phyloP scores from a whole-genome alignment of 2,113 vertebrate genomes.

The Podarcis cretensis region DNA sequence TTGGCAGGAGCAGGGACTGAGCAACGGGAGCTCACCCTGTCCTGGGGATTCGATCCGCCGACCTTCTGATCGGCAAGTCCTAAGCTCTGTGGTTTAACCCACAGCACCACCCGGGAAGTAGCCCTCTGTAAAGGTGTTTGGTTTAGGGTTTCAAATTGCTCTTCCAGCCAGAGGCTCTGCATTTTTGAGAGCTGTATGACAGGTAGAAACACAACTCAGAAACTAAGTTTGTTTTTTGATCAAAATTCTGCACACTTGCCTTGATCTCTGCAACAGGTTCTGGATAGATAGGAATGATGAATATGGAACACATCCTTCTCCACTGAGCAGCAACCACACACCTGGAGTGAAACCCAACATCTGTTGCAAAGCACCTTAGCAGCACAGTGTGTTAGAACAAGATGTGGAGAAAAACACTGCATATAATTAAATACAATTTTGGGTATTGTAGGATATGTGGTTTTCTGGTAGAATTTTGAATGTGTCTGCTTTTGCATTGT shows the following conservation, averaged over 20 bases:
- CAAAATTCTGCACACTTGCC: neutral
- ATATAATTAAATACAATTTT: neutral
- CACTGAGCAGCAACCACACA: neutral
- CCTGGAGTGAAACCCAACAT: neutral
- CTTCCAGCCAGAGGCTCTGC: neutral
- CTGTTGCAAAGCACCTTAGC: neutral
- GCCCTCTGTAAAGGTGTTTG: neutral
- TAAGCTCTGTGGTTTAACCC: no score
- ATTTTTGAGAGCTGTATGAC: neutral
- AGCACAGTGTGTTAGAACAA: neutral
- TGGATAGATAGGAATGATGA: neutral
- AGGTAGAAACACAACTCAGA: neutral
- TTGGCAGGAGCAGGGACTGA: no score
- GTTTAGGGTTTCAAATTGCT: neutral
- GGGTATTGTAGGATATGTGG: neutral
- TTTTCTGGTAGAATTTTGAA: neutral
- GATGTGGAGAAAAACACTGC: constrained; percentile 12
- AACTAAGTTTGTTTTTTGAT: neutral
- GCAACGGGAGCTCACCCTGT: no score
- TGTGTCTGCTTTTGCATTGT: neutral
- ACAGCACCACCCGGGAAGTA: neutral
- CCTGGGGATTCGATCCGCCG: no score
- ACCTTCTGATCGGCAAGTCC: no score
- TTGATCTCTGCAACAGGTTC: neutral
- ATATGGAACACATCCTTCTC: neutral